Evolutionary conservation across 2,113 vertebrate species (phyloP), one percentile per base, ranked within the genome.

Genomic region (Crypturellus undulatus): DNA sequence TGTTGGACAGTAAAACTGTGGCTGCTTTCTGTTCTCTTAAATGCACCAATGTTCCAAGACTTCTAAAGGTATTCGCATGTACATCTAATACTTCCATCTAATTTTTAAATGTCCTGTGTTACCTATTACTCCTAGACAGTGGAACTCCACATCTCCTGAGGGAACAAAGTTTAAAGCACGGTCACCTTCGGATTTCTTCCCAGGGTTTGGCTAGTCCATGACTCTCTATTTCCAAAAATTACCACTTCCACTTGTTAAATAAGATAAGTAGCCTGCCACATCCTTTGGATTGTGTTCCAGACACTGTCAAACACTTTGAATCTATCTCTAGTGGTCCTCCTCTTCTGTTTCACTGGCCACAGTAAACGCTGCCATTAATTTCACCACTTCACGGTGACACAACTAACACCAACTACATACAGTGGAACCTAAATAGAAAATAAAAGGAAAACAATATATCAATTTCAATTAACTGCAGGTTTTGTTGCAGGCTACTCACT

Each of bases 401-500:
- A 93, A 75, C 20, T 83, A 82, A 77, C 12, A 72, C 13, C 12
- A 1, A 30, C 72, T 65, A 86, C 6, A 30, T 32, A 84, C 51
- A 84, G 65, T 28, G 26, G 43, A 91, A 90, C 8, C 28, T 76
- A 78, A 91, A 36, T 3, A 87, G 56, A 88, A 91, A 91, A 68
- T 26, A 0, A 56, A 3, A 71, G 68, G 87, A 80, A 71, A 94
- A 4, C 77, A 17, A 59, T 5, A 1, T 64, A 89, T 78, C 25
- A 47, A 81, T 67, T 85, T 92, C n/a, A 80, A 32, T 56, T 69
- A 71, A 32, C 69, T 96, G 90, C 62, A 84, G 32, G 52, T 80
- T 95, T 94, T 43, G 62, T 79, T 78, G 77, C 94, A 83, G 72
- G 43, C 32, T 94, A 47, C 79, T 71, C 80, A 79, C 34, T 56